Conservation (phyloP, 1,140 invertebrate genomes). For the Heterodera schachtii region DNA sequence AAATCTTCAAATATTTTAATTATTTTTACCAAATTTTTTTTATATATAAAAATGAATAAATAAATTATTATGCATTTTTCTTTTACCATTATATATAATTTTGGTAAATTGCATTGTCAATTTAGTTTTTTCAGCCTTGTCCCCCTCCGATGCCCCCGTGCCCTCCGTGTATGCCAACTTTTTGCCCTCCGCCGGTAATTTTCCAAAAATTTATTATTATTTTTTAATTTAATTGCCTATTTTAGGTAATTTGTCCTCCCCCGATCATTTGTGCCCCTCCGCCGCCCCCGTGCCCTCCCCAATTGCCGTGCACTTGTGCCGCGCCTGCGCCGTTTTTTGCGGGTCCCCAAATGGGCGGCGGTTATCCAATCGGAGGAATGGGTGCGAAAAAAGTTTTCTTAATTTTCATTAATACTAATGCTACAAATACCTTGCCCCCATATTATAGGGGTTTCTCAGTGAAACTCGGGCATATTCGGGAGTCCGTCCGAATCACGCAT, state of each 20-base stretch:
- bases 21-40: too few species aligned
- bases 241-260: slow-evolving; percentile 27
- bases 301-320: slow-evolving; percentile 19
- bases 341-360: slow-evolving; percentile 19
- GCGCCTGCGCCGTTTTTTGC: neutral
- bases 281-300: slow-evolving; percentile 40
- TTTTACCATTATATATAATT: too few species aligned
- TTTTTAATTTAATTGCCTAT: neutral
- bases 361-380: slow-evolving; percentile 25
- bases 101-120: too few species aligned
- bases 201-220: too few species aligned
- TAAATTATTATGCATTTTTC: too few species aligned
- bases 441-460: too few species aligned
- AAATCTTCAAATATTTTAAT: too few species aligned
- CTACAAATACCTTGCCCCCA: too few species aligned
- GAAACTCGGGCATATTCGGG: too few species aligned
- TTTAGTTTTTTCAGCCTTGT: slow-evolving; percentile 23
- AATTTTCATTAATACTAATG: slow-evolving; percentile 8
- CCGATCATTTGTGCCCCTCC: slow-evolving; percentile 36
- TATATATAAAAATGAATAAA: too few species aligned
- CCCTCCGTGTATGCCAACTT: slow-evolving; percentile 39
- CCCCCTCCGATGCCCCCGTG: slow-evolving; percentile 33
- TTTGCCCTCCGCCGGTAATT: slow-evolving; percentile 41
- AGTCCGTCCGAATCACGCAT: too few species aligned
- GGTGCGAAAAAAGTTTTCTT: neutral